Evolutionary conservation across 2,888 invertebrate species (phyloP).

Genomic region (Sclerodermus sp.): DNA sequence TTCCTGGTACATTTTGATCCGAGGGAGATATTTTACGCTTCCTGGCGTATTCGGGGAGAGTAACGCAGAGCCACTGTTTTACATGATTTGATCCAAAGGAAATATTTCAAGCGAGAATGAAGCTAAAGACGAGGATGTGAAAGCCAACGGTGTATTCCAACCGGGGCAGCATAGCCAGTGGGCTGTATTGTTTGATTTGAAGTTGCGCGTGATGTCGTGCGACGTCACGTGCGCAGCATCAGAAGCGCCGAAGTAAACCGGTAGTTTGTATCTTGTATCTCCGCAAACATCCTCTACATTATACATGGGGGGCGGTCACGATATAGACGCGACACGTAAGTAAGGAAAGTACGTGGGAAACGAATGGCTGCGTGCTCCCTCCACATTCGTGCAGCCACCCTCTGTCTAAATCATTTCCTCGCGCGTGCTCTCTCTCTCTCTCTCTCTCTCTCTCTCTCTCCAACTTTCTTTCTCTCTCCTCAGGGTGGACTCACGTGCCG

Average conservation of each 20-base stretch:
- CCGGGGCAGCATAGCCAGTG: background rate
- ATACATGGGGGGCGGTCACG: background rate
- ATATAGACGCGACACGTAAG: conserved; percentile 11
- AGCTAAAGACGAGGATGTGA: background rate
- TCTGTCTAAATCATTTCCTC: conserved; percentile 16
- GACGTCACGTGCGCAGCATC: background rate
- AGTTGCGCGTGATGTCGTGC: background rate
- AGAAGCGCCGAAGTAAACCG: background rate
- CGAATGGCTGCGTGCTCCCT: conserved; percentile 8
- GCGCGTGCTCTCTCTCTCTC: background rate
- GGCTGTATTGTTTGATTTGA: background rate
- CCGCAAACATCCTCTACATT: background rate
- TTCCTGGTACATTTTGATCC: no score
- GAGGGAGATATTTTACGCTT: no score
- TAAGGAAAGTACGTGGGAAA: conserved; percentile 8
- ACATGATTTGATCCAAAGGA: no score
- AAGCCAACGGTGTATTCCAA: background rate
- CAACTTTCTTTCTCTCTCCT: no score
- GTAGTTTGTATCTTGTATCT: background rate
- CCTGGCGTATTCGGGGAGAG: no score
- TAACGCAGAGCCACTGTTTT: no score
- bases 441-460: background rate
- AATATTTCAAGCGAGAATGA: background rate
- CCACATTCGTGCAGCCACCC: conserved; percentile 11
- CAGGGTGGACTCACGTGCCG: no score